Conservation (phyloP, 1,140 invertebrate genomes). For the Sogatella furcifera region DNA sequence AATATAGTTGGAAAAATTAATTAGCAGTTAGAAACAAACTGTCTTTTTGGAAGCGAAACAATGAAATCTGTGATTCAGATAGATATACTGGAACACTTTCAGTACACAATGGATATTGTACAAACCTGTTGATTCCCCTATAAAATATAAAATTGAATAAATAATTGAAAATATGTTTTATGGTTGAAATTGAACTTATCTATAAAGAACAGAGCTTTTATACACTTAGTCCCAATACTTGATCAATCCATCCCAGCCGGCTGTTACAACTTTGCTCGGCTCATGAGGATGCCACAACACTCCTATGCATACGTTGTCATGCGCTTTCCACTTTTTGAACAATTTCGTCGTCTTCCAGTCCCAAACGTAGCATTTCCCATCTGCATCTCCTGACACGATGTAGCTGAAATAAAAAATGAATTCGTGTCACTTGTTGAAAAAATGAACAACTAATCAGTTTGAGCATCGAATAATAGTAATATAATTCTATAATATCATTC, state of each 20-base stretch:
- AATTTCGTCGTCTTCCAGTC: slow-evolving; percentile 99
- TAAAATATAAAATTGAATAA: no score
- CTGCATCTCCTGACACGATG: slow-evolving; percentile 96
- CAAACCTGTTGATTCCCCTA: no score
- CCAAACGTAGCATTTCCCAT: slow-evolving; percentile 98
- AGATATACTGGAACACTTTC: no score
- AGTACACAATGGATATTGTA: no score
- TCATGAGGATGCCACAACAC: slow-evolving; percentile 98
- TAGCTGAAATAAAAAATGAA: slow-evolving; percentile 56
- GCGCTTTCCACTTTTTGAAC: slow-evolving; percentile 97
- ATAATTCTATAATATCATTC: no score
- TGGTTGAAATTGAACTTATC: neutral
- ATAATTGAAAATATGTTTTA: neutral
- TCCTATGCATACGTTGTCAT: slow-evolving; percentile 92
- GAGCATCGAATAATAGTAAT: no score
- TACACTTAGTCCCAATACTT: slow-evolving; percentile 92
- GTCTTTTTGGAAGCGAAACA: no score
- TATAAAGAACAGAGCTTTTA: slow-evolving; percentile 3
- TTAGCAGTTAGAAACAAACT: no score
- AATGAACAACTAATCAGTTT: no score
- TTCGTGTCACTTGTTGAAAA: neutral
- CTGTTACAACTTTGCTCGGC: slow-evolving; percentile 88
- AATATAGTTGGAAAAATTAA: no score
- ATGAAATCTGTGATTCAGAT: no score
- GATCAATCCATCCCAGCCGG: slow-evolving; percentile 96